Evolutionary conservation across 2,113 vertebrate species (phyloP).

Genomic region (Lontra canadensis): DNA sequence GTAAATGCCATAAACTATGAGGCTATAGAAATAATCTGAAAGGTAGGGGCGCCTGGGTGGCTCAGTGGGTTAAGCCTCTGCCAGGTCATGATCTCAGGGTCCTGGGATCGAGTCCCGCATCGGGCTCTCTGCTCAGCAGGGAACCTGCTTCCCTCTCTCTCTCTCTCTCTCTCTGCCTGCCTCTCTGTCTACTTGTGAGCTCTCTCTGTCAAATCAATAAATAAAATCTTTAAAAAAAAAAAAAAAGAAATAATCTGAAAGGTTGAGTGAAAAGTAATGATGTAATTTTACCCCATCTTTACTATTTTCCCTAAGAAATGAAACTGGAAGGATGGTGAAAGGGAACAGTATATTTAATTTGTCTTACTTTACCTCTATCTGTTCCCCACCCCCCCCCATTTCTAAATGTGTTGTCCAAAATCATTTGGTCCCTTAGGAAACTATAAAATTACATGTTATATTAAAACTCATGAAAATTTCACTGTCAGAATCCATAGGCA

Average conservation of each 20-base stretch:
- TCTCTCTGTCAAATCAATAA: too few relatives aligned
- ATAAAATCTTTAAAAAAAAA: too few relatives aligned
- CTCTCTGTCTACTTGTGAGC: too few relatives aligned
- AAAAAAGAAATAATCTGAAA: conserved; percentile 13
- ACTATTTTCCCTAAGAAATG: neutral
- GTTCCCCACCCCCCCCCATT: neutral
- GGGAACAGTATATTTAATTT: neutral
- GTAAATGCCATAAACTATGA: neutral
- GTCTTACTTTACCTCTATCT: neutral
- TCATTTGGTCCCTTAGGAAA: neutral
- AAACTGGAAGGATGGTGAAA: neutral
- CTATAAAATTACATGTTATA: neutral
- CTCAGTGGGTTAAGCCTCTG: too few relatives aligned
- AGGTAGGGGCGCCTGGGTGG: too few relatives aligned
- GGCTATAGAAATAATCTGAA: neutral
- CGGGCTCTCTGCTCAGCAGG: too few relatives aligned
- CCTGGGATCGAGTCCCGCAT: too few relatives aligned
- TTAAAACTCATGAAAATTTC: neutral
- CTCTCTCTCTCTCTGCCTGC: too few relatives aligned
- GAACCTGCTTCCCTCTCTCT: too few relatives aligned
- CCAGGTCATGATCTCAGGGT: too few relatives aligned
- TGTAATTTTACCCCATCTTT: neutral
- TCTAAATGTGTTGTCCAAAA: neutral
- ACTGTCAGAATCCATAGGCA: neutral
- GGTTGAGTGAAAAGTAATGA: neutral